Evolutionary conservation across 30 jellyfish, hydroid and myxozoan species (phyloP), one percentile per base, ranked within the genome.

Genomic region (Turritopsis dohrnii): DNA sequence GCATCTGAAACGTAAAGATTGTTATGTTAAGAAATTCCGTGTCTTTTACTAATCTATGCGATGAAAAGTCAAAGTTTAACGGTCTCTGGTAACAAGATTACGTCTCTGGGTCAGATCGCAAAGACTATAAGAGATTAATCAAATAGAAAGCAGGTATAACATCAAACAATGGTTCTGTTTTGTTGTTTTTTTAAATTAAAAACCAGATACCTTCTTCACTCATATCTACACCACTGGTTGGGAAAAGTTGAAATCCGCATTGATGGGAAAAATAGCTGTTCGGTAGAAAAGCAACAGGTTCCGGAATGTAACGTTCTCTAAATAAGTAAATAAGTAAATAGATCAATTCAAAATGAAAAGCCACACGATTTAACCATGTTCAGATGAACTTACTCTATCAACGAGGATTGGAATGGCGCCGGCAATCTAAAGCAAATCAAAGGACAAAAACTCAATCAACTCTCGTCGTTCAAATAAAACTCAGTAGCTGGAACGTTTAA

Each of bases 221-320:
- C 18, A 74, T 20, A 30, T 74, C 83, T 24, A 30, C 60, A 13
- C 83, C 79, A 20, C 87, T 66, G 19, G 92, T 53, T 8, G 96
- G 96, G 76, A 88, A 88, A 18, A 88, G 89, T 18, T 54, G 86
- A 74, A 83, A 88, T 52, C 81, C 84, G 41, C 92, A 84, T 69
- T 41, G 81, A 20, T 76, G 96, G 18, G 86, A 76, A 52, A 31
- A 84, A 52, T 79, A 88, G 19, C 86, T 83, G 26, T 88, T 75
- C 16, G 65, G 26, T 5, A 29, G 9, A 5, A 19, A 71, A 21
- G 81, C 71, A 23, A 81, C 66, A 52, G 88, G 85, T 25, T 53
- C 84, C 26, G 81, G 76, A 24, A 88, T 75, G 65, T 74, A 72
- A 77, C 82, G 60, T 52, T 82, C 85, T 20, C 96, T 88, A 71